These are phyloP conservation scores for Drosophila monieri DNA, from an alignment of 2,888 invertebrate species.

Conservation along the genomic window DNA sequence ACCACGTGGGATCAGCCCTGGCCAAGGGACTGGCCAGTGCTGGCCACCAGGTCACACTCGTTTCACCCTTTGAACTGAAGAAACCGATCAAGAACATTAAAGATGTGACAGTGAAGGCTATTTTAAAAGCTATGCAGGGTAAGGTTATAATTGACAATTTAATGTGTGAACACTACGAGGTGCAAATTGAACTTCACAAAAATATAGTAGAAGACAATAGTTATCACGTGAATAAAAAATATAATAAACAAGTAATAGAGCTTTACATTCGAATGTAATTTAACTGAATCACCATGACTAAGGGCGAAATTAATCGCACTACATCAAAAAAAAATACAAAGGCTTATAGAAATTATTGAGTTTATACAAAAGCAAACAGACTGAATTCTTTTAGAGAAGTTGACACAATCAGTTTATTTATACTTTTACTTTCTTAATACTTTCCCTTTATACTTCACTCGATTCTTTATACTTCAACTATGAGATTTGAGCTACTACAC, in stretches of 20 bases:
- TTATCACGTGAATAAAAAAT: background rate
- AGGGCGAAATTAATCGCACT: background rate
- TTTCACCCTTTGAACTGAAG: constrained; percentile 78
- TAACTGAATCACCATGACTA: background rate
- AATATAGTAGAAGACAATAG: background rate
- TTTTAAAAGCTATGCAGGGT: constrained; percentile 56
- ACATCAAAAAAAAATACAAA: background rate
- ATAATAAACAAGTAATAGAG: background rate
- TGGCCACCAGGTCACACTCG: constrained; percentile 83
- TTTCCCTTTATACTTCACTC: too few species aligned
- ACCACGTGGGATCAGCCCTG: constrained; percentile 80
- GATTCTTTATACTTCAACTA: too few species aligned
- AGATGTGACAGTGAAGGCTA: constrained; percentile 53
- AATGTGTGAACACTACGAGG: background rate
- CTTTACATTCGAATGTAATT: background rate
- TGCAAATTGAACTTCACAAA: background rate
- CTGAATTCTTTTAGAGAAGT: background rate
- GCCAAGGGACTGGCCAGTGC: constrained; percentile 80
- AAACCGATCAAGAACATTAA: constrained; percentile 76
- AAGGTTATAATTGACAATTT: constrained; percentile 12
- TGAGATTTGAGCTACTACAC: background rate
- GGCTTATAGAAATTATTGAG: background rate
- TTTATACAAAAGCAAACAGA: background rate
- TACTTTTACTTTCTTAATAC: too few species aligned
- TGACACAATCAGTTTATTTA: background rate